Percentiles rank a stretch among this genome's conserved stretches.
Conservation (phyloP, 2,113 vertebrate species). For the Prolemur simus region DNA sequence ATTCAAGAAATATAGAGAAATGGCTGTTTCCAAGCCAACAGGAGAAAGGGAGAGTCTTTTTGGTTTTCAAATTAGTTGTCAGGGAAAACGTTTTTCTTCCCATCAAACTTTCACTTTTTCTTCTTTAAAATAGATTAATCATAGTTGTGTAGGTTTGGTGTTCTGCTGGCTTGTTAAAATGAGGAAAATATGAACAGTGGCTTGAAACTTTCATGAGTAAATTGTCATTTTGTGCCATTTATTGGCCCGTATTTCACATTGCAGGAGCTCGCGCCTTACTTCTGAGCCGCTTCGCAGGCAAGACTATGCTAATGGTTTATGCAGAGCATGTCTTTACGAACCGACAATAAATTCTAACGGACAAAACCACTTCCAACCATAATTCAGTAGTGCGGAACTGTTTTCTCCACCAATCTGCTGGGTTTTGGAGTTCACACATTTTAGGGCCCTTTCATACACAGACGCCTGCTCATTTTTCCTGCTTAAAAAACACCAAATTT, state of each 20-base stretch:
- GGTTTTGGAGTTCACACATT: background rate
- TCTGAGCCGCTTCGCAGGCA: background rate
- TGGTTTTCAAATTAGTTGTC: constrained; percentile 64
- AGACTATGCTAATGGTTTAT: background rate
- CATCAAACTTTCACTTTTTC: constrained; percentile 45
- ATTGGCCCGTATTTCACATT: constrained; percentile 39
- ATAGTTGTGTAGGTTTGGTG: constrained; percentile 1
- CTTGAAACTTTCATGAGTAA: constrained; percentile 49
- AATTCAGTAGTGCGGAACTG: background rate
- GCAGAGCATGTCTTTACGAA: constrained; percentile 33
- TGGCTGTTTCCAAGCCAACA: constrained; percentile 42
- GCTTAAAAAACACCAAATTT: background rate
- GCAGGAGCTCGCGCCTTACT: background rate
- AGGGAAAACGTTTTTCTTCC: constrained; percentile 37
- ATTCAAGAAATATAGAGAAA: constrained; percentile 49
- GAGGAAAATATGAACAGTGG: constrained; percentile 38
- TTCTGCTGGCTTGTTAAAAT: constrained; percentile 62
- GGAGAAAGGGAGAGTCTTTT: constrained; percentile 25
- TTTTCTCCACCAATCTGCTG: background rate
- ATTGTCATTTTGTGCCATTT: constrained; percentile 55
- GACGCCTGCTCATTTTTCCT: background rate
- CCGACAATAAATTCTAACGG: background rate
- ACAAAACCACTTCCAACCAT: background rate
- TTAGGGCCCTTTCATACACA: background rate
- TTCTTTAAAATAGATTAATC: constrained; percentile 57